phyloP scores from a whole-genome alignment of 2,888 invertebrate genomes.

The Oxystoma pomonae region DNA sequence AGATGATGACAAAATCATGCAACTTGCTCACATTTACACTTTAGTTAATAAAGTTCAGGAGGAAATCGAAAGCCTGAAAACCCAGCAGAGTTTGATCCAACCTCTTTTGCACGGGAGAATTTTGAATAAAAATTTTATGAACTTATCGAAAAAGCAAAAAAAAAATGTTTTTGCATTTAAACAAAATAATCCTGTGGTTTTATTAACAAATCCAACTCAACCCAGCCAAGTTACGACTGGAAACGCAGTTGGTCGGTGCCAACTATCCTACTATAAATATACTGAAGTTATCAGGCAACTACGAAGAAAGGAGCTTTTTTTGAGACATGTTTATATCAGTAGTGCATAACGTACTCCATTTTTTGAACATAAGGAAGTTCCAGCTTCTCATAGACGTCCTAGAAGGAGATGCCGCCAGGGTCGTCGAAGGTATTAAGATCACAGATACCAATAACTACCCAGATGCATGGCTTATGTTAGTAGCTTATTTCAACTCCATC shows the following conservation, averaged over 20 bases:
- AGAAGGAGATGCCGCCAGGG: constrained; percentile 20
- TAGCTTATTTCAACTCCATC: background rate
- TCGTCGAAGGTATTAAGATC: constrained; percentile 20
- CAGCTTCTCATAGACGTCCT: constrained; percentile 21
- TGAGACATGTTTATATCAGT: constrained; percentile 23
- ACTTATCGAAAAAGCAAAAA: background rate
- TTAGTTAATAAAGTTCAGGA: too few relatives aligned
- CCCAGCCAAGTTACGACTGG: too few relatives aligned
- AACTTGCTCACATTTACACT: too few relatives aligned
- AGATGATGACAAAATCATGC: too few relatives aligned
- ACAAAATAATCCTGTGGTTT: background rate
- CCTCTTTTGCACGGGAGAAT: background rate
- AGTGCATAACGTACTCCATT: constrained; percentile 16
- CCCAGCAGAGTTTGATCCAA: background rate
- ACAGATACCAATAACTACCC: constrained; percentile 21
- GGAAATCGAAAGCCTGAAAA: background rate
- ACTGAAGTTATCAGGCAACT: constrained; percentile 20
- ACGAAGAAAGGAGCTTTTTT: constrained; percentile 20
- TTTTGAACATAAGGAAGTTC: constrained; percentile 19
- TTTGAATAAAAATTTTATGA: background rate
- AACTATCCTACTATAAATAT: constrained; percentile 12
- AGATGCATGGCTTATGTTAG: constrained; percentile 19
- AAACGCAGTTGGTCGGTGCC: background rate
- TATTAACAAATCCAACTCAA: too few relatives aligned
- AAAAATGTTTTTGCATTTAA: background rate